These are phyloP conservation scores for Heliocidaris tuberculata DNA, from an alignment of 35 echinoderm and acorn worm genomes.

Conservation along the genomic window DNA sequence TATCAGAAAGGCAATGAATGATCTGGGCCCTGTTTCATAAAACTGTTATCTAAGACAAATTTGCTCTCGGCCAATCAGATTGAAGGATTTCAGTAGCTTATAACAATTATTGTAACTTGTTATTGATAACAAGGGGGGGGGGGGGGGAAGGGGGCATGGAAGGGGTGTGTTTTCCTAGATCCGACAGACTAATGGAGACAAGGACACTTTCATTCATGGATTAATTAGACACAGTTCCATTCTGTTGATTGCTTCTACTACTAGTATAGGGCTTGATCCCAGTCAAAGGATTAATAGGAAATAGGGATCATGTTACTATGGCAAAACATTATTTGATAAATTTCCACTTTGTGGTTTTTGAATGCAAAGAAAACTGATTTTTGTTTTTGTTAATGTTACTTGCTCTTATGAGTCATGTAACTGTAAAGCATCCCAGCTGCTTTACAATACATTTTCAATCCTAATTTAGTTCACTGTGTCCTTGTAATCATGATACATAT, in stretches of 20 bases:
- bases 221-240: background rate
- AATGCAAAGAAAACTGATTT: background rate
- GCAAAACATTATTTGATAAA: background rate
- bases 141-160: background rate
- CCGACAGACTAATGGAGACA: background rate
- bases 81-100: too few relatives aligned
- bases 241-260: background rate
- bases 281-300: slow-evolving; percentile 7
- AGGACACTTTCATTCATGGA: background rate
- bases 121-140: too few relatives aligned
- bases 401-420: background rate
- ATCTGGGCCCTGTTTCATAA: too few relatives aligned
- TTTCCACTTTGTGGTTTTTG: background rate
- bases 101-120: too few relatives aligned
- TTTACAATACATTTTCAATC: background rate
- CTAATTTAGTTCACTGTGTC: background rate
- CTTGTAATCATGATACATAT: too few relatives aligned
- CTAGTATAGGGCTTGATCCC: background rate
- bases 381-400: background rate
- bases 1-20: background rate
- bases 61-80: too few relatives aligned
- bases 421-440: background rate
- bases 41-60: too few relatives aligned
- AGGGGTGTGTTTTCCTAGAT: background rate
- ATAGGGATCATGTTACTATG: background rate